A percentile compares a stretch with the other conserved stretches of the same genome.
These are phyloP conservation scores for Eupithecia insigniata DNA, from an alignment of 2,888 invertebrate genomes.

Conservation along the genomic window DNA sequence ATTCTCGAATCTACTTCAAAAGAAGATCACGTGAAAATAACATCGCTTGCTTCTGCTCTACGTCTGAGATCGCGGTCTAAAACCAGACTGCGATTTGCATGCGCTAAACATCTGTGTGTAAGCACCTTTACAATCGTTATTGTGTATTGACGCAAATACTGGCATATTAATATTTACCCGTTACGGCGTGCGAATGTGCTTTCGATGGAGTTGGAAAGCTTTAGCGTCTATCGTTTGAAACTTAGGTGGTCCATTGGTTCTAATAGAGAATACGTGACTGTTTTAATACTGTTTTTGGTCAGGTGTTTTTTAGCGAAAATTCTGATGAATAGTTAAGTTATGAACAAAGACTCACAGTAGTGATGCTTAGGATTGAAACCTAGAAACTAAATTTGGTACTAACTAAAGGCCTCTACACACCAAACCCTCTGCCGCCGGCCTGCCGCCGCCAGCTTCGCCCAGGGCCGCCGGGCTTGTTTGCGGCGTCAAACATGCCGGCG, in stretches of 20 bases:
- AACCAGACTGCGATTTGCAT: slow-evolving; percentile 53
- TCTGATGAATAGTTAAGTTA: too few species aligned
- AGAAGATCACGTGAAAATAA: neutral
- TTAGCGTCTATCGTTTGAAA: slow-evolving; percentile 10
- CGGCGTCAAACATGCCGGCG: too few species aligned
- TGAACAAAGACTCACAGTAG: too few species aligned
- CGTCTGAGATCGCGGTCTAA: slow-evolving; percentile 36
- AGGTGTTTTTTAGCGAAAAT: neutral
- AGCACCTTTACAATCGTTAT: slow-evolving; percentile 46
- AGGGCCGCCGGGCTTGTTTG: too few species aligned
- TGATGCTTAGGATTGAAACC: too few species aligned
- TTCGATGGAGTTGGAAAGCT: slow-evolving; percentile 35
- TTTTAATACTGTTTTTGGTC: neutral
- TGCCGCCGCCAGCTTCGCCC: too few species aligned
- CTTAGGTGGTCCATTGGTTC: slow-evolving; percentile 5
- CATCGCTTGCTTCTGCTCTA: slow-evolving; percentile 22
- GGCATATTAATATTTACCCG: slow-evolving; percentile 32
- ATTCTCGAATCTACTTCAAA: neutral
- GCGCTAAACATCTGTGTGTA: slow-evolving; percentile 47
- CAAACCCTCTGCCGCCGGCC: too few species aligned
- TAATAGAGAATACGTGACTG: neutral
- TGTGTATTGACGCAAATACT: slow-evolving; percentile 43
- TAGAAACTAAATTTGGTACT: too few species aligned
- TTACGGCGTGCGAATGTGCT: slow-evolving; percentile 41
- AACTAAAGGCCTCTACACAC: too few species aligned